Evolutionary conservation across 2,797 vertebrate species (phyloP), one percentile per base, ranked within the genome.

Genomic region (Chrosomus eos): DNA sequence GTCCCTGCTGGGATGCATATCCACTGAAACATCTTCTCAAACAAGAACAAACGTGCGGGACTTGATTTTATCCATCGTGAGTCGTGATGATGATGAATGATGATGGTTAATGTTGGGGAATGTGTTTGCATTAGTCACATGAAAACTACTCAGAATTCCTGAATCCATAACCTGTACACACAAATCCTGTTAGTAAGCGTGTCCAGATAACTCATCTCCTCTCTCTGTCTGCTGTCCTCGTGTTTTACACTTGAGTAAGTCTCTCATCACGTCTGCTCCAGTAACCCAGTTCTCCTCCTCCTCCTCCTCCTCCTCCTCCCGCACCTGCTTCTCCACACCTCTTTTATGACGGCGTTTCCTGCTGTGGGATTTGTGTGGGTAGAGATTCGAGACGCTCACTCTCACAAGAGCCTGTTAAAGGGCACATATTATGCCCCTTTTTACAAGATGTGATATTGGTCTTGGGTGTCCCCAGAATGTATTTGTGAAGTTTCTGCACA

Each of bases 191-290:
- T 68, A 79, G 18, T 33, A 45, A 80, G 62, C 2, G 13, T 53
- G 45, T 80, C 51, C 45, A 23, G 36, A 60, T 60, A 7, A 71
- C 9, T 81, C 66, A 14, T 70, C 70, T 48, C n/a, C 2, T 1
- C 33, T 33, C 33, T 5, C 80, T 81, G 36, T 43, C 51, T 71
- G 80, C 80, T 31, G 51, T 72, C 51, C 23, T 40, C 21, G 2
- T 70, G 79, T 70, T 43, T 53, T 48, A 48, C 68, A 33, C 70
- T 73, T 64, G 55, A 82, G 53, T 82, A 45, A 60, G 21, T 82
- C 38, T 82, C 7, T 62, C 1, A 23, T 72, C 67, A 33, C 28
- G 55, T 82, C 81, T 82, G 81, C 81, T 82, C 81, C 71, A 74
- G 81, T 82, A 36, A 82, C 81, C 81, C 60, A 82, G 21, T 64